Evolutionary conservation across 2,797 vertebrate species (phyloP).

Genomic region (Gobionotothen gibberifrons): DNA sequence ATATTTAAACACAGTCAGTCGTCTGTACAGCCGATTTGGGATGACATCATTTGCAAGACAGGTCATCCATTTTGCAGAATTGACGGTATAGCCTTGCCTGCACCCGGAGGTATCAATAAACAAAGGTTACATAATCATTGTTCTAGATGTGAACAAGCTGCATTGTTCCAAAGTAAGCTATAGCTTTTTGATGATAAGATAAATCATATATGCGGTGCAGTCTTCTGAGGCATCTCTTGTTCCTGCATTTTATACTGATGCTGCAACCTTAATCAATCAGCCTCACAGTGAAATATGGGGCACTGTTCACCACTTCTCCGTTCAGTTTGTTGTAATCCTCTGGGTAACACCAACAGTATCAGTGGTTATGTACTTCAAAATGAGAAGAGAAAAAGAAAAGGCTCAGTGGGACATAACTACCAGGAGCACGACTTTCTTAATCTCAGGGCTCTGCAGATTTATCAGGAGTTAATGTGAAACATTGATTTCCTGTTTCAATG

Average conservation of each 20-base stretch:
- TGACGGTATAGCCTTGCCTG: neutral
- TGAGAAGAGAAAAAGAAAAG: slow-evolving; percentile 8
- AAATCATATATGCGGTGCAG: slow-evolving; percentile 28
- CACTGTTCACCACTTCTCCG: slow-evolving; percentile 38
- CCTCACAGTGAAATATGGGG: slow-evolving; percentile 8
- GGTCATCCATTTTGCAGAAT: neutral
- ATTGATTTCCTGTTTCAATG: slow-evolving; percentile 74
- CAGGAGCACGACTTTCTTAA: slow-evolving; percentile 41
- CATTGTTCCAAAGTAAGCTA: slow-evolving; percentile 43
- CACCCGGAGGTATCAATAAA: slow-evolving; percentile 33
- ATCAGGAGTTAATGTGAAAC: slow-evolving; percentile 61
- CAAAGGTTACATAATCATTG: neutral
- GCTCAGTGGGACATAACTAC: slow-evolving; percentile 17
- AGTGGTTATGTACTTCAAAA: slow-evolving; percentile 13
- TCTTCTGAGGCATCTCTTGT: slow-evolving; percentile 30
- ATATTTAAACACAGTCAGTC: neutral
- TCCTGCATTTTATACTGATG: slow-evolving; percentile 44
- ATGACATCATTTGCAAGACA: neutral
- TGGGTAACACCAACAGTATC: slow-evolving; percentile 18
- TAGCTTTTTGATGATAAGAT: slow-evolving; percentile 46
- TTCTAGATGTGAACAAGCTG: slow-evolving; percentile 15
- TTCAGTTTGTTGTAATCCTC: slow-evolving; percentile 29
- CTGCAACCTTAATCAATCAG: slow-evolving; percentile 64
- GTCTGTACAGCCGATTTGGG: neutral
- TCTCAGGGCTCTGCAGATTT: slow-evolving; percentile 40